Evolutionary conservation across 2,888 invertebrate genomes (phyloP), one percentile per base, ranked within the genome.

Genomic region (Nudaria mundana): DNA sequence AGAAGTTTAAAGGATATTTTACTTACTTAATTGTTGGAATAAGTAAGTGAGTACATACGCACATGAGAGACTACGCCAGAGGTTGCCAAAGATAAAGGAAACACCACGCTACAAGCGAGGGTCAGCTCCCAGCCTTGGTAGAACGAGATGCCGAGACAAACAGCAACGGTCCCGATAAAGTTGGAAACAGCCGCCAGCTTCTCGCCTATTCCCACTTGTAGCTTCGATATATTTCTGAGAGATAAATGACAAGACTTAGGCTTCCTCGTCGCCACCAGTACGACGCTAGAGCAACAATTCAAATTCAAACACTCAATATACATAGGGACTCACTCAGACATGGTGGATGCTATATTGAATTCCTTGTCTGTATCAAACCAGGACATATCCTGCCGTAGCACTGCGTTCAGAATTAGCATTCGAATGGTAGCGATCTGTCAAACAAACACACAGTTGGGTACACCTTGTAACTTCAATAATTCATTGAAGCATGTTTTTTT

Each of bases 81-180:
- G n/a, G 94, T 90, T 2, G 91, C 83, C 1, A 94, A 92, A 5
- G 96, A 92, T 36, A 96, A 88, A 0, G 97, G 97, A 36, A 94
- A 92, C 25, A 94, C 92, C 16, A 92, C 91, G 11, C 95, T 72
- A 52, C 96, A 94, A 3, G 96, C 94, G 3, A 96, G 81, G 0
- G 96, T 94, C 29, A 97, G 80, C 65, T 96, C 92, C 96, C 97
- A 97, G 24, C 96, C 96, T 54, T 94, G 91, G 0, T 93, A 84
- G 58, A 97, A 93, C 0, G 95, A 94, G 14, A 93, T 91, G 24
- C 92, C 81, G 18, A 95, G 81, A 12, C 93, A 93, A 14, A 93
- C 88, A 5, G 95, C 69, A 48, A 93, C 93, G 0, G 94, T 93
- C 36, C 93, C 92, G 28, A 93, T 79, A 35, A 94, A 90, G 65